Evolutionary conservation across 2,888 invertebrate genomes (phyloP).

Genomic region (Mimas tiliae): DNA sequence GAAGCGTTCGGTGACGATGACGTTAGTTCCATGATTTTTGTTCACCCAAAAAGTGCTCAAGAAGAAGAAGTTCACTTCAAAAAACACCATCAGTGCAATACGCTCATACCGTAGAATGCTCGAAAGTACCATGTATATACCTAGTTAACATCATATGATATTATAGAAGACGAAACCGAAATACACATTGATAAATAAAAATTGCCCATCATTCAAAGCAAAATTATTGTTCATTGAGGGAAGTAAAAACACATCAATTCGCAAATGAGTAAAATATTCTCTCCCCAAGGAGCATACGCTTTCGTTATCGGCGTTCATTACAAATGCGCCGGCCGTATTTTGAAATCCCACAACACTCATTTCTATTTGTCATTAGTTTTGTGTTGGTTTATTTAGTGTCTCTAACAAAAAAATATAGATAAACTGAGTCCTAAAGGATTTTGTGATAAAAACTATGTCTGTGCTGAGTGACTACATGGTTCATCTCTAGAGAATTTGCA

Average conservation of each 20-base stretch:
- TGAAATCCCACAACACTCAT: conserved; percentile 17
- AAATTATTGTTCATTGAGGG: background rate
- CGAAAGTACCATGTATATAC: too few species aligned
- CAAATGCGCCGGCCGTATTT: conserved; percentile 9
- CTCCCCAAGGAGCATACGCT: background rate
- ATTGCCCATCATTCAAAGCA: background rate
- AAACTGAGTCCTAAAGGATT: background rate
- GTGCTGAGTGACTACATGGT: background rate
- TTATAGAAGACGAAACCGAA: too few species aligned
- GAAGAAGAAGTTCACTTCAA: too few species aligned
- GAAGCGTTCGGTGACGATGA: too few species aligned
- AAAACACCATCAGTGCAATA: too few species aligned
- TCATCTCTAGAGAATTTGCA: too few species aligned
- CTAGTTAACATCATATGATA: background rate
- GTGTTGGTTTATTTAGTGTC: conserved; percentile 26
- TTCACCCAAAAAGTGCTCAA: too few species aligned
- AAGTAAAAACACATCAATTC: conserved; percentile 14
- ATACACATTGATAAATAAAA: background rate
- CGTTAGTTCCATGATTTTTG: too few species aligned
- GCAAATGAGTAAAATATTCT: conserved; percentile 12
- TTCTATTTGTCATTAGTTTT: conserved; percentile 18
- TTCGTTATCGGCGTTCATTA: conserved; percentile 19
- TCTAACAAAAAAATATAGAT: background rate
- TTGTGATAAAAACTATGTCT: background rate
- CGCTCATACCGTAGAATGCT: too few species aligned